Percentiles rank a stretch among this genome's conserved stretches.
Evolutionary conservation across 2,113 vertebrate species (phyloP).

Genomic region (Channa argus): DNA sequence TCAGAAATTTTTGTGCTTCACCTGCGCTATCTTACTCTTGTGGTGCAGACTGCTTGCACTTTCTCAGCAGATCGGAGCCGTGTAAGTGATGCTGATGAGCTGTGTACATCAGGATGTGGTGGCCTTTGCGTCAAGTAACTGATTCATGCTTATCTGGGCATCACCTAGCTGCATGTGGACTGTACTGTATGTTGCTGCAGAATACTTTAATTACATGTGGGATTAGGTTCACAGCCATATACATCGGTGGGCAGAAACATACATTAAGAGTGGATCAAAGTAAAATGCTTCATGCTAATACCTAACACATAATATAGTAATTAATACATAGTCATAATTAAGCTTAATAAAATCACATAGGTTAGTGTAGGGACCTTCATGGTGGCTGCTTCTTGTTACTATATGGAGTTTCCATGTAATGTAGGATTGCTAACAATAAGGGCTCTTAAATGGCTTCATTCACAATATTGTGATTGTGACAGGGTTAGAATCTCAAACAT

Average conservation of each 20-base stretch:
- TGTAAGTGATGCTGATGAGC: not conserved
- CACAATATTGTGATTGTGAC: too few species aligned
- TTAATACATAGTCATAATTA: not conserved
- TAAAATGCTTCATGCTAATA: not conserved
- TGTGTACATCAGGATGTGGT: slow-evolving; percentile 64
- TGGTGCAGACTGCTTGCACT: slow-evolving; percentile 4
- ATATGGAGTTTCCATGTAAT: not conserved
- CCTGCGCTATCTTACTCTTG: slow-evolving; percentile 6
- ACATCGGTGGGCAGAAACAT: too few species aligned
- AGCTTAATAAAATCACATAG: not conserved
- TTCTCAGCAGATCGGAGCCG: not conserved
- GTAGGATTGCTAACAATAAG: not conserved
- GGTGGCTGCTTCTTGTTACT: not conserved
- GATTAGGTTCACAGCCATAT: not conserved
- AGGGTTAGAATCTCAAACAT: too few species aligned
- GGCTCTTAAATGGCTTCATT: not conserved
- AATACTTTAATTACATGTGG: not conserved
- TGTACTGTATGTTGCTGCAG: too few species aligned
- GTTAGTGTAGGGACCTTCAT: not conserved
- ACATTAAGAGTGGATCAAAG: not conserved
- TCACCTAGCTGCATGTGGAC: slow-evolving; percentile 1
- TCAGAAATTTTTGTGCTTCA: not conserved
- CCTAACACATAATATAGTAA: too few species aligned
- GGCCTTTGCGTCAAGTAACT: not conserved
- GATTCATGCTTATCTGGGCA: slow-evolving; percentile 52